These are phyloP conservation scores for Smittia aterrima DNA, from an alignment of 2,888 invertebrate genomes.

Conservation along the genomic window DNA sequence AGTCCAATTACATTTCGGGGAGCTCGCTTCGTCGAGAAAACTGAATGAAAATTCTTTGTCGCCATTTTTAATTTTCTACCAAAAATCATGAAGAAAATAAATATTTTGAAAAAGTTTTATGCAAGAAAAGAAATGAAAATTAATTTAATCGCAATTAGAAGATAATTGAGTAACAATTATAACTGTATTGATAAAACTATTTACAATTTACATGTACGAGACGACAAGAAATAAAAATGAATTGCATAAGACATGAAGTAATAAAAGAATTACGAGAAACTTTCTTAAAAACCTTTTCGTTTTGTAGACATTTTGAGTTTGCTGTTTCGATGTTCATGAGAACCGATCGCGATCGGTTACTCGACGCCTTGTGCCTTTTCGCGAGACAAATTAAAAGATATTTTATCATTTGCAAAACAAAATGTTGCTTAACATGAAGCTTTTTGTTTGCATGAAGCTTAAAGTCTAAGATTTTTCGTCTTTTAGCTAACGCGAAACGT, in stretches of 20 bases:
- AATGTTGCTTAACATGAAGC: background rate
- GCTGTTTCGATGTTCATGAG: background rate
- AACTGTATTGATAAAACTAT: conserved; percentile 20
- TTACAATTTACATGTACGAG: conserved; percentile 15
- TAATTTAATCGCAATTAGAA: conserved; percentile 55
- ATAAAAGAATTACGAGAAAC: background rate
- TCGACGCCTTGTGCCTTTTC: background rate
- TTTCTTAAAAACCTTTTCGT: background rate
- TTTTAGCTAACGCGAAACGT: too few species aligned
- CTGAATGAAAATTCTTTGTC: conserved; percentile 47
- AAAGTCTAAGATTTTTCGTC: too few species aligned
- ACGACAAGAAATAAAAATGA: background rate
- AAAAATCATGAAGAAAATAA: conserved; percentile 56
- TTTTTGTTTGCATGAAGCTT: background rate
- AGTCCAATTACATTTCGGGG: conserved; percentile 57
- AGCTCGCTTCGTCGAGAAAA: conserved; percentile 50
- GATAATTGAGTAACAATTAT: conserved; percentile 47
- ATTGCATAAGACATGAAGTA: conserved; percentile 19
- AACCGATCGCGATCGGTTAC: background rate
- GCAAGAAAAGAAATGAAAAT: conserved; percentile 57
- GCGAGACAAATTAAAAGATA: background rate
- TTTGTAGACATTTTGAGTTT: background rate
- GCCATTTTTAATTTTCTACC: conserved; percentile 59
- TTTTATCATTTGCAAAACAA: conserved; percentile 11
- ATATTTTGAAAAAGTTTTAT: conserved; percentile 54